Base-by-base conservation (phyloP, 2,113 vertebrate species). In the Neodontobutis hainanensis region DNA sequence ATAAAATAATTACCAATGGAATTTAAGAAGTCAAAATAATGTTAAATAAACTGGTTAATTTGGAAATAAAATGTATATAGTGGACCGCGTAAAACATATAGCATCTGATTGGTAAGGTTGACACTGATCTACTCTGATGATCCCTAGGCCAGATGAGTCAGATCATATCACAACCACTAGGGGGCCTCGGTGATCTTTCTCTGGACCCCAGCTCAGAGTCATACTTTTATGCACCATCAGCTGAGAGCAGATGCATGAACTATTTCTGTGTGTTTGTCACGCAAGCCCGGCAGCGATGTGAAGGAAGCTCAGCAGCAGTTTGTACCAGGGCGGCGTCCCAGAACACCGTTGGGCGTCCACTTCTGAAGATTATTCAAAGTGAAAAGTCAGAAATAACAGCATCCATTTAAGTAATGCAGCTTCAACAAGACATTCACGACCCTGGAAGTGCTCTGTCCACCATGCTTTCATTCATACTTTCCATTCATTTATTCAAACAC, bases 261-360 rank as follows among this genome's bases (percentile, higher is more conserved):
- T 72, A 76, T 82, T 85, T 68, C 71, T 65, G 82, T 58, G 16
- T 72, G 19, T 65, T 60, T 75, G 70, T 82, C 85, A 89, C 76
- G 64, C 81, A 72, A 85, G 45, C 69, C 73, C 52, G 11, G 73
- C 73, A 75, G 77, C 70, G 36, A 51, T 65, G 75, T 55, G 57
- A 40, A 53, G 50, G 63, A 49, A 19, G 50, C 34, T 6, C 61
- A 53, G 62, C 40, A 8, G 5, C 48, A 3, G 34, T 50, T 68
- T 79, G 64, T 50, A 59, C 47, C n/a, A 51, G 68, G 42, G 56
- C 40, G 40, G 62, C 5, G 3, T 42, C 46, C 19, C 58, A 11
- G 44, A 32, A 79, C 70, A 73, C 57, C 56, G 67, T 67, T 27
- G 76, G 70, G 19, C 19, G 19, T 27, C 19, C 19, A 80, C 70